These are phyloP conservation scores for Myotis daubentonii DNA, from an alignment of 2,797 vertebrate genomes.

Conservation along the genomic window DNA sequence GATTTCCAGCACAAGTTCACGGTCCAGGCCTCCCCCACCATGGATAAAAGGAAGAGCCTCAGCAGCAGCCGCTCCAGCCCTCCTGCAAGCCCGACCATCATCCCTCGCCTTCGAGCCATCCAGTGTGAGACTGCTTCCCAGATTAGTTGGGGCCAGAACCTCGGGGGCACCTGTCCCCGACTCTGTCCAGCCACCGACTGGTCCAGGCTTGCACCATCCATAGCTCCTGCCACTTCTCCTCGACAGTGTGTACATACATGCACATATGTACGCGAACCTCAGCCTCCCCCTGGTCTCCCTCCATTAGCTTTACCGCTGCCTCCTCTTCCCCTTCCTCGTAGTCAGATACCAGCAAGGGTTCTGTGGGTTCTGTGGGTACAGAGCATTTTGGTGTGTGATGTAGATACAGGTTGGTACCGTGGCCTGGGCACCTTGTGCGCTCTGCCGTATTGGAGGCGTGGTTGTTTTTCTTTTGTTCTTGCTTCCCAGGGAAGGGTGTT, in stretches of 20 bases:
- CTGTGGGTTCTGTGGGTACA: neutral
- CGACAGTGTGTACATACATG: conserved; percentile 16
- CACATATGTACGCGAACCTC: neutral
- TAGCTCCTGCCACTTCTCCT: conserved; percentile 53
- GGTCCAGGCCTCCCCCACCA: conserved; percentile 96
- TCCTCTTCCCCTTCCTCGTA: neutral
- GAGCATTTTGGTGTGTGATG: neutral
- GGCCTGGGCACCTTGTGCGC: neutral
- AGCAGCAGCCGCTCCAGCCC: conserved; percentile 93
- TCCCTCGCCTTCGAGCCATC: conserved; percentile 97
- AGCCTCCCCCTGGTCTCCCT: neutral
- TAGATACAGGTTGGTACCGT: neutral
- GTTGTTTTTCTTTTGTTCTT: neutral
- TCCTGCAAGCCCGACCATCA: conserved; percentile 93
- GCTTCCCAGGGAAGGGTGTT: neutral
- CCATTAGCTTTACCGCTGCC: neutral
- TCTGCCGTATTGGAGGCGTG: neutral
- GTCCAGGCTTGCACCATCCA: conserved; percentile 58
- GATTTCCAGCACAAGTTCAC: conserved; percentile 99
- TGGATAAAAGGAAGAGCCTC: conserved; percentile 94
- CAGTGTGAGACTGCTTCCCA: conserved; percentile 90
- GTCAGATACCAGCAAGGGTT: neutral
- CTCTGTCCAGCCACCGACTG: conserved; percentile 50
- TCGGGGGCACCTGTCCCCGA: conserved; percentile 45
- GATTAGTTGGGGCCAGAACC: conserved; percentile 60